A percentile compares a stretch with the other conserved stretches of the same genome.
Conservation (phyloP, 2,888 invertebrate genomes). For the Colletes collaris region DNA sequence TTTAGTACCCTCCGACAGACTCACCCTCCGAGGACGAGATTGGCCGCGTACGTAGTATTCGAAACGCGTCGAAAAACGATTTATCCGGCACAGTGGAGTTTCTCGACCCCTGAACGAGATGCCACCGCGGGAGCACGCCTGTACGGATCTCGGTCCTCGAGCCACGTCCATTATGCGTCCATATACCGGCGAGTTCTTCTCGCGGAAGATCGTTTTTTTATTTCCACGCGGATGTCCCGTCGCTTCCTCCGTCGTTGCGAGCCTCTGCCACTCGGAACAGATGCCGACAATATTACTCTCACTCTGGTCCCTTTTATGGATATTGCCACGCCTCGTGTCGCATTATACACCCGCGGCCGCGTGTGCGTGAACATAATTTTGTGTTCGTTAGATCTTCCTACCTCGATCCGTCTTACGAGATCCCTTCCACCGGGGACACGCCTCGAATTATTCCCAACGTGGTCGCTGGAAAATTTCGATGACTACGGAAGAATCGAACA, state of each 20-base stretch:
- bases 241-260: constrained; percentile 45
- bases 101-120: constrained; percentile 27
- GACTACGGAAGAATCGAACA: too few species aligned
- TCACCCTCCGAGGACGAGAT: constrained; percentile 38
- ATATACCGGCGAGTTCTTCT: constrained; percentile 45
- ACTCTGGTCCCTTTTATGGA: constrained; percentile 80
- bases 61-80: constrained; percentile 72
- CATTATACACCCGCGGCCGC: constrained; percentile 51
- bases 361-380: constrained; percentile 21
- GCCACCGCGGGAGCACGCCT: constrained; percentile 17
- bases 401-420: not conserved
- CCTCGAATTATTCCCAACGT: not conserved
- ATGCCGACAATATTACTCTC: constrained; percentile 81
- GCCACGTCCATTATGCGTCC: constrained; percentile 69
- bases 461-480: too few species aligned
- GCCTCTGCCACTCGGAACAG: constrained; percentile 72
- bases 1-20: constrained; percentile 67
- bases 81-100: constrained; percentile 58
- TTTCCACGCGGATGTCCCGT: constrained; percentile 27
- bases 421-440: not conserved
- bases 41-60: constrained; percentile 60
- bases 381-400: constrained; percentile 21
- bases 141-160: constrained; percentile 40
- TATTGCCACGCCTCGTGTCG: constrained; percentile 75
- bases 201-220: constrained; percentile 58